Conservation (phyloP, 2,113 vertebrate genomes). For the Hiodon tergisus region DNA sequence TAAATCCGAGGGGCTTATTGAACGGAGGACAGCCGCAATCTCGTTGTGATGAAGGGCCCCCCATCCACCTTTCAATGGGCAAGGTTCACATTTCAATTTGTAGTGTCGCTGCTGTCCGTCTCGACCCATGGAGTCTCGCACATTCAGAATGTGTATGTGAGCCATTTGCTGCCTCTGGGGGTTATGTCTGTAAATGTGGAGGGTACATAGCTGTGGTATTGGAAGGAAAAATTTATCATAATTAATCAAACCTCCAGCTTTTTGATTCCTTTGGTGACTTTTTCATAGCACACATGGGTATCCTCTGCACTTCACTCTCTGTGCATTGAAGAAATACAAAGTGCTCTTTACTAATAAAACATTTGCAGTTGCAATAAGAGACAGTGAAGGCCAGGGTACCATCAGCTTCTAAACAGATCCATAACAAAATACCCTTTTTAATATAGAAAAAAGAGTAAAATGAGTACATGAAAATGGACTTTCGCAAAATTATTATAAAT, state of each 20-base stretch:
- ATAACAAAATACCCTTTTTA: neutral
- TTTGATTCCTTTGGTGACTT: no score
- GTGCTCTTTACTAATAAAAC: no score
- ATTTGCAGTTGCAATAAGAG: neutral
- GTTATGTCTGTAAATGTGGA: no score
- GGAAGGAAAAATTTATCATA: no score
- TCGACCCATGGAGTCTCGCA: neutral
- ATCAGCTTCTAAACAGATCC: neutral
- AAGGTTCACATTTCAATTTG: constrained; percentile 28
- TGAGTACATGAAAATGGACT: neutral
- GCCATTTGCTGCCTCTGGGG: neutral
- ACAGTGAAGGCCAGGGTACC: neutral
- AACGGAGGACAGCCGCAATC: constrained; percentile 25
- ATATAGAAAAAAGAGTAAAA: neutral
- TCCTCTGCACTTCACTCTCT: no score
- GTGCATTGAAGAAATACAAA: no score
- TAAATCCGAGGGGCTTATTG: constrained; percentile 31
- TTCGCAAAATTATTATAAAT: neutral
- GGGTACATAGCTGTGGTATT: no score
- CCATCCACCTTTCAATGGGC: constrained; percentile 12
- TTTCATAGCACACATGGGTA: no score
- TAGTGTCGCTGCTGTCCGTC: neutral
- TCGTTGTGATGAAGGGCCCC: constrained; percentile 14
- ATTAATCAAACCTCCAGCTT: no score
- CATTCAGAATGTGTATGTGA: neutral